These are phyloP conservation scores for Ophioninae sp. DNA, from an alignment of 2,888 invertebrate species.

Conservation along the genomic window DNA sequence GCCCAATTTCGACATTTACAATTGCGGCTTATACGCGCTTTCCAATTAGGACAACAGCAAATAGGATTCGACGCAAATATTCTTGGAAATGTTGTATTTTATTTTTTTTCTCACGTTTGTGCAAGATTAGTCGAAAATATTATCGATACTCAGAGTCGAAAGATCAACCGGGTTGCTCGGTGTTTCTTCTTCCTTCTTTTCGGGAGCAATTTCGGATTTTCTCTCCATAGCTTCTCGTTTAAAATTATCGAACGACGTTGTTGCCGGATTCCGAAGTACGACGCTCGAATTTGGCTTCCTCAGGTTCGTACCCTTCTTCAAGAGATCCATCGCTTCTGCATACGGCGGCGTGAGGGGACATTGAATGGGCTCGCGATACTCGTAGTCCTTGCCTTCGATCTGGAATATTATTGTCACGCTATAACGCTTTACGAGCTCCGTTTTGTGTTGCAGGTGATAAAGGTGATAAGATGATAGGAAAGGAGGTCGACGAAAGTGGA, in stretches of 20 bases:
- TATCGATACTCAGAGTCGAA: conserved; percentile 13
- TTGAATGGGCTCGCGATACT: conserved; percentile 87
- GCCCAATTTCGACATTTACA: conserved; percentile 33
- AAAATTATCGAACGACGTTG: conserved; percentile 53
- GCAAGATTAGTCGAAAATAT: conserved; percentile 20
- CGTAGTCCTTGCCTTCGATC: conserved; percentile 85
- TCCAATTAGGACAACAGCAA: background rate
- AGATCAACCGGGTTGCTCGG: conserved; percentile 24
- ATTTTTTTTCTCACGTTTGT: conserved; percentile 11
- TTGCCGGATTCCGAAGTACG: conserved; percentile 65
- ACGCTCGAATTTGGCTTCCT: conserved; percentile 72
- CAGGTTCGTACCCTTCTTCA: conserved; percentile 70
- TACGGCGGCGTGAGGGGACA: conserved; percentile 90
- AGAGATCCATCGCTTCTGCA: conserved; percentile 83
- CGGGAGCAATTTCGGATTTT: background rate
- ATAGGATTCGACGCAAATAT: background rate
- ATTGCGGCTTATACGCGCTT: background rate
- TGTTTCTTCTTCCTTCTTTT: conserved; percentile 5
- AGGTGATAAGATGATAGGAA: conserved; percentile 16
- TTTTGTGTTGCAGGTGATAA: background rate
- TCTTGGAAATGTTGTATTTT: background rate
- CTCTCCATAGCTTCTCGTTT: conserved; percentile 54
- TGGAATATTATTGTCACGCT: conserved; percentile 66
- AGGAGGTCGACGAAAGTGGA: conserved; percentile 21
- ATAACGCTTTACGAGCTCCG: background rate